Conservation (phyloP, 2,113 vertebrate species). For the cat (Felis catus) region DNA sequence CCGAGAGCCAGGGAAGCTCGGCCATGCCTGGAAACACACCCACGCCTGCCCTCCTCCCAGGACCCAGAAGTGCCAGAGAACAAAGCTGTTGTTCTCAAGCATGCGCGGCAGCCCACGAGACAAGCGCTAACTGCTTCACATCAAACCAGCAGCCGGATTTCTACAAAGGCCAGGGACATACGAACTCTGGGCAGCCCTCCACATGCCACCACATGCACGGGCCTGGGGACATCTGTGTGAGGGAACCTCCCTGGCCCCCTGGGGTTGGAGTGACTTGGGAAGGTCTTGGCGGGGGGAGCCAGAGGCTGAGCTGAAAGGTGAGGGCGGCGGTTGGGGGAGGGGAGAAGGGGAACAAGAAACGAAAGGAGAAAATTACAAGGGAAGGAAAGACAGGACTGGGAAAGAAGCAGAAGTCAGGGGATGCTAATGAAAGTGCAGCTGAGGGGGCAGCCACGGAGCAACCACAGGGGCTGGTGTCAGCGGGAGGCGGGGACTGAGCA, state of each 20-base stretch:
- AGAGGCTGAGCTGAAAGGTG: not conserved
- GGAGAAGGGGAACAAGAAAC: not conserved
- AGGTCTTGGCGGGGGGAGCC: not conserved
- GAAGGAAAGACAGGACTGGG: not conserved
- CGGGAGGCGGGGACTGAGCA: not conserved
- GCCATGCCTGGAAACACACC: conserved; percentile 8
- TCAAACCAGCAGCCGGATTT: conserved; percentile 62
- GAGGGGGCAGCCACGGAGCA: not conserved
- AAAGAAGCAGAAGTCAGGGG: not conserved
- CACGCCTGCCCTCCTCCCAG: not conserved
- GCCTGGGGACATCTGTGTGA: not conserved
- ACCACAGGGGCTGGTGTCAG: not conserved
- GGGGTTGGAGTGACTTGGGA: not conserved
- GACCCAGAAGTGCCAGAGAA: not conserved
- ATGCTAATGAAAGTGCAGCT: not conserved
- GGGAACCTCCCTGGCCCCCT: not conserved
- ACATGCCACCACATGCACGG: conserved; percentile 62
- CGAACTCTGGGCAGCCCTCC: not conserved
- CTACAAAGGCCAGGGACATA: not conserved
- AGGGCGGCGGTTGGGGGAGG: too few relatives aligned
- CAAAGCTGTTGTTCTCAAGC: conserved; percentile 29
- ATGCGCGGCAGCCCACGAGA: conserved; percentile 45
- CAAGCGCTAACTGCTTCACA: conserved; percentile 58
- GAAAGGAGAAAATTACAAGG: not conserved
- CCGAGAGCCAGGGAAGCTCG: not conserved